Evolutionary conservation across 2,113 vertebrate species (phyloP).

Genomic region (Sphyrna mokarran): DNA sequence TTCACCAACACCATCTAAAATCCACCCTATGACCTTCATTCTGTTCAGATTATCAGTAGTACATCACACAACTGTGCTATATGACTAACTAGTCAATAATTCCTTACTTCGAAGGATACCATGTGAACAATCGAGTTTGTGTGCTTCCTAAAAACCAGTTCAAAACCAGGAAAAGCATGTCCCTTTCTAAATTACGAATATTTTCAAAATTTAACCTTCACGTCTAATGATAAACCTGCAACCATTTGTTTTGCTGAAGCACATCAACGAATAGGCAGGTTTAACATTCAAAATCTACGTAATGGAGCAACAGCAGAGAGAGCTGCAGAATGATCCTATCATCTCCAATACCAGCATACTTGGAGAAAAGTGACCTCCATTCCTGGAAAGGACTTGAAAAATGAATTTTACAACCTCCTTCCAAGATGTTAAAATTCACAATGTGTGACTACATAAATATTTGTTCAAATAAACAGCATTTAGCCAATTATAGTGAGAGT

Average conservation of each 20-base stretch:
- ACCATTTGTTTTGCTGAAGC: background rate
- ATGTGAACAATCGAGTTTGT: background rate
- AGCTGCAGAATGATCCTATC: background rate
- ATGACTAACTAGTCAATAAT: background rate
- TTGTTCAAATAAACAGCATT: background rate
- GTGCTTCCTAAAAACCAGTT: background rate
- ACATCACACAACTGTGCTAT: background rate
- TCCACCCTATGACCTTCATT: background rate
- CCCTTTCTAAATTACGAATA: background rate
- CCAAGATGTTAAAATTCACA: background rate
- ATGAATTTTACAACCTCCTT: background rate
- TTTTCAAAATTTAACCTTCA: background rate
- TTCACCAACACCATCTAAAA: background rate
- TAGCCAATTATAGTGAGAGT: background rate
- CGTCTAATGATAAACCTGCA: background rate
- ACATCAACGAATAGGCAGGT: background rate
- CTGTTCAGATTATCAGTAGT: background rate
- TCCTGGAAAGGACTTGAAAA: background rate
- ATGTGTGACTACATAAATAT: background rate
- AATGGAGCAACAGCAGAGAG: background rate
- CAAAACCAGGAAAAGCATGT: background rate
- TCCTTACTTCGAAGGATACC: background rate
- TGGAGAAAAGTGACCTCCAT: background rate
- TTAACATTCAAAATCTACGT: background rate
- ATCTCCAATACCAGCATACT: too few species aligned